A percentile compares a stretch with the other conserved stretches of the same genome.
These are phyloP conservation scores for Jacana jacana DNA, from an alignment of 2,113 vertebrate genomes.

Conservation along the genomic window DNA sequence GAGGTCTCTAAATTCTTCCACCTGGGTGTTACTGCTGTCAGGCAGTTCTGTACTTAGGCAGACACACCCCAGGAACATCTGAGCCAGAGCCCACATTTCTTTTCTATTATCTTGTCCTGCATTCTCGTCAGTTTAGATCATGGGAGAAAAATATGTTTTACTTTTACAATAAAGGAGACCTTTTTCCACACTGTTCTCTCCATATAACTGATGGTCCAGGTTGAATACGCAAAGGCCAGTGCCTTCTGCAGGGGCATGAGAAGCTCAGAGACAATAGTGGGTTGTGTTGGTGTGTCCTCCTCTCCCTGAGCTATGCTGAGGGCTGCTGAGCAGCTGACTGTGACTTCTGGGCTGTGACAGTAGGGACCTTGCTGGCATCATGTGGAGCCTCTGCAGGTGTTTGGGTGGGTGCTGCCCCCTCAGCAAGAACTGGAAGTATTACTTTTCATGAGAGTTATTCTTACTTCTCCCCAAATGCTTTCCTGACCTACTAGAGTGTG, in stretches of 20 bases:
- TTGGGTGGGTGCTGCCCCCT: not conserved
- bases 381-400: not conserved
- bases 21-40: not conserved
- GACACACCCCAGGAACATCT: not conserved
- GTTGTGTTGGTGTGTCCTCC: not conserved
- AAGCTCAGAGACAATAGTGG: not conserved
- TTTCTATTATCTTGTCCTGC: not conserved
- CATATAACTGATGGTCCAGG: fast-evolving
- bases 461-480: not conserved
- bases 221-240: fast-evolving
- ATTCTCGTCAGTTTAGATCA: not conserved
- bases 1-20: not conserved
- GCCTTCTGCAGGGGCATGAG: not conserved
- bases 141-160: not conserved
- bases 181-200: not conserved
- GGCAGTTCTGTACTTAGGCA: not conserved
- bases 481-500: not conserved
- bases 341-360: not conserved
- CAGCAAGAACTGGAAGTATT: not conserved
- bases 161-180: not conserved
- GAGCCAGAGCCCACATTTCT: not conserved
- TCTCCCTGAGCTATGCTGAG: not conserved
- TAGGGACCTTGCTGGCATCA: not conserved
- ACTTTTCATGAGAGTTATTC: not conserved
- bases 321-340: not conserved